These are phyloP conservation scores for Panagrolaimus sp. DNA, from an alignment of 1,140 invertebrate species.

Conservation along the genomic window DNA sequence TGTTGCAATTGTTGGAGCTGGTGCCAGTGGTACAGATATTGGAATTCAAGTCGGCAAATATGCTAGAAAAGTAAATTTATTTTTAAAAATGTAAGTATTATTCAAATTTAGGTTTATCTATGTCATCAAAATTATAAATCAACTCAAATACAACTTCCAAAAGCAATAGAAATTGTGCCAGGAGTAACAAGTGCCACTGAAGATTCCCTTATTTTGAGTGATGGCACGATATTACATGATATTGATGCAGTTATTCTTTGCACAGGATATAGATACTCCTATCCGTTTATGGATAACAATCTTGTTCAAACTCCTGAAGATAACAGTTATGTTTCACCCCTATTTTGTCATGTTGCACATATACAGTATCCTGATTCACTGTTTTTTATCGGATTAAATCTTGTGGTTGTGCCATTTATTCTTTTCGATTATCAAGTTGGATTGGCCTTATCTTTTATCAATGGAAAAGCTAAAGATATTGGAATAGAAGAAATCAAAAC, in stretches of 20 bases:
- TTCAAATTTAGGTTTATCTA: neutral
- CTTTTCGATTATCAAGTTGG: constrained; percentile 1
- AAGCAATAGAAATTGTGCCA: neutral
- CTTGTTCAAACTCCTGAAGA: neutral
- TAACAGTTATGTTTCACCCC: neutral
- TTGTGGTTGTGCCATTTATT: neutral
- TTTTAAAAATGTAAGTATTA: neutral
- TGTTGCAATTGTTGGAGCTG: neutral
- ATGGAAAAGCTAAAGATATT: neutral
- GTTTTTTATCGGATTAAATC: neutral
- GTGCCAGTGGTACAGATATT: neutral
- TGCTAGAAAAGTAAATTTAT: neutral
- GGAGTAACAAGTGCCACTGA: neutral
- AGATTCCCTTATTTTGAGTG: neutral
- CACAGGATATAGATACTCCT: neutral
- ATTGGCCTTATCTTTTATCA: constrained; percentile 1
- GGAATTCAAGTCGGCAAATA: neutral
- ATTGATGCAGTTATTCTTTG: constrained; percentile 2
- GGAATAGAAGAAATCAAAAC: neutral
- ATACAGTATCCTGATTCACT: constrained; percentile 3
- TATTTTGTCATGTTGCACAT: neutral
- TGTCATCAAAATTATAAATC: neutral
- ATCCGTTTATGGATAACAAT: neutral
- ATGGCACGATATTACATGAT: neutral
- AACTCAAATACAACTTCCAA: neutral